A percentile compares a stretch with the other conserved stretches of the same genome.
phyloP scores from a whole-genome alignment of 2,113 vertebrate species.

The Edolisoma coerulescens region DNA sequence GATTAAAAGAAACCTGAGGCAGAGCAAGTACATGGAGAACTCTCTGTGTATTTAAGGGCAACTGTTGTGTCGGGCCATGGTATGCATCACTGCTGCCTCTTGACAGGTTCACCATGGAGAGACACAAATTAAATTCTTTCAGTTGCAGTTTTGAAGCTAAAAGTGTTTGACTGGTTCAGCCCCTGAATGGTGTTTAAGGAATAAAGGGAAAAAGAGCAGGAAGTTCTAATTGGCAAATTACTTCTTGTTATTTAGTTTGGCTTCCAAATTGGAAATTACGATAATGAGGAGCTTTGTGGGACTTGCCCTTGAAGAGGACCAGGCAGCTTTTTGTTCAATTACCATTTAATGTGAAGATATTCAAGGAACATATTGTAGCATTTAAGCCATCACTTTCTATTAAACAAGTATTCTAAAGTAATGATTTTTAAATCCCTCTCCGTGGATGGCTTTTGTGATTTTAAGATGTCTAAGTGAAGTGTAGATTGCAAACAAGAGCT shows the following conservation, averaged over 20 bases:
- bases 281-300: slow-evolving; percentile 85
- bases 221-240: slow-evolving; percentile 92
- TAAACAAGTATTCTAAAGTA: slow-evolving; percentile 76
- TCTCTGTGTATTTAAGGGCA: slow-evolving; percentile 48
- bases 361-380: slow-evolving; percentile 79
- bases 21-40: slow-evolving; percentile 25
- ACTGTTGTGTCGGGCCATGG: slow-evolving; percentile 60
- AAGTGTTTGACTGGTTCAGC: slow-evolving; percentile 79
- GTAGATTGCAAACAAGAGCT: slow-evolving; percentile 56
- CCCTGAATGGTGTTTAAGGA: slow-evolving; percentile 78
- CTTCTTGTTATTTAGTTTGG: slow-evolving; percentile 86
- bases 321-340: slow-evolving; percentile 78
- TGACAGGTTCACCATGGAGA: slow-evolving; percentile 74
- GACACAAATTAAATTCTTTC: slow-evolving; percentile 78
- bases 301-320: slow-evolving; percentile 75
- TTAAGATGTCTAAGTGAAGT: slow-evolving; percentile 52
- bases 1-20: slow-evolving; percentile 43
- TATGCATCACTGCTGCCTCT: slow-evolving; percentile 72
- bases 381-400: slow-evolving; percentile 83
- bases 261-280: slow-evolving; percentile 83
- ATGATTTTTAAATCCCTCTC: slow-evolving; percentile 81
- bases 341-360: slow-evolving; percentile 78
- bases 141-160: slow-evolving; percentile 79
- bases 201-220: slow-evolving; percentile 79
- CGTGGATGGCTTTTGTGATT: slow-evolving; percentile 68